Evolutionary conservation across 1,140 invertebrate genomes (phyloP).

Genomic region (Capitella teleta): DNA sequence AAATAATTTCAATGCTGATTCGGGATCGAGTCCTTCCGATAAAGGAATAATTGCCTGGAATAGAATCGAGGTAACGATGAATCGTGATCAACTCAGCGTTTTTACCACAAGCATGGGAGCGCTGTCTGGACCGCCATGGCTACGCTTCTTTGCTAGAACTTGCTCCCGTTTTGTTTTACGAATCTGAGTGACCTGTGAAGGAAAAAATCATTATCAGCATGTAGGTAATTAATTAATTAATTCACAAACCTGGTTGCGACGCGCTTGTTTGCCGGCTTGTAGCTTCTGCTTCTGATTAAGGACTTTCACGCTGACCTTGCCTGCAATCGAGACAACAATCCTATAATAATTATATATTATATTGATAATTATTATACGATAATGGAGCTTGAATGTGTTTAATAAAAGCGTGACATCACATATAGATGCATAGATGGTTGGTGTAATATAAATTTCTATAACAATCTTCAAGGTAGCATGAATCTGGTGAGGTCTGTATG

Average conservation of each 20-base stretch:
- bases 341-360: neutral
- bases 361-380: neutral
- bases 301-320: neutral
- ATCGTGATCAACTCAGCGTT: neutral
- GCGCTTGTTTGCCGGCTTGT: neutral
- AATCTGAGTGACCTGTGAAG: slow-evolving; percentile 47
- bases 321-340: neutral
- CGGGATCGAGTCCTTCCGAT: slow-evolving; percentile 15
- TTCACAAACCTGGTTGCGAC: neutral
- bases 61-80: neutral
- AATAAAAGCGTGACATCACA: neutral
- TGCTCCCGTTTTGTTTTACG: slow-evolving; percentile 73
- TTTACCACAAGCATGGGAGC: slow-evolving; percentile 65
- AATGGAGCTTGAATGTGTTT: neutral
- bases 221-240: neutral
- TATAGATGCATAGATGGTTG: neutral
- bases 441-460: neutral
- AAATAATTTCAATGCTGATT: slow-evolving; percentile 52
- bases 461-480: no score
- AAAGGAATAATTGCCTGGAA: slow-evolving; percentile 26
- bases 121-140: slow-evolving; percentile 49
- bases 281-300: neutral
- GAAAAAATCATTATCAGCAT: neutral
- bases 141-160: slow-evolving; percentile 61
- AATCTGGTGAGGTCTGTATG: no score